A percentile compares a stretch with the other conserved stretches of the same genome.
phyloP scores from a whole-genome alignment of 1,140 invertebrate genomes.

The Zaprionus taronus region DNA sequence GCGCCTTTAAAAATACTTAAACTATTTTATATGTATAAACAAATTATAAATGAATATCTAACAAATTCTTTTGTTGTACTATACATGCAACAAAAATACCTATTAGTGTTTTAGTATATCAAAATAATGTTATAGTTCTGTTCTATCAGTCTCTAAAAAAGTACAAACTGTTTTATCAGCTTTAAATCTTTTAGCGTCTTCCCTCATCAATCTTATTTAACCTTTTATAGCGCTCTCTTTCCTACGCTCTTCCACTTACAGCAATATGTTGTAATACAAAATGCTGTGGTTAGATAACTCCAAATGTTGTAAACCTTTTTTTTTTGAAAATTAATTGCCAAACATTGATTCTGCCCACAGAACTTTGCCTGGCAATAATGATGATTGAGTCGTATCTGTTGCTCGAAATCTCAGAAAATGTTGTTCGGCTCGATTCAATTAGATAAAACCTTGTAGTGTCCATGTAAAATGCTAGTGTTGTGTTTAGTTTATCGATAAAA shows the following conservation, averaged over 20 bases:
- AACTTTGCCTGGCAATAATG: neutral
- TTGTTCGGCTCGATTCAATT: neutral
- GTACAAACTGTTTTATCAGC: neutral
- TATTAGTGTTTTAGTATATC: too few relatives aligned
- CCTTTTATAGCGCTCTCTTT: neutral
- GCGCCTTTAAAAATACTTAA: too few relatives aligned
- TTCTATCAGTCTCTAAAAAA: neutral
- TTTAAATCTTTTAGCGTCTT: neutral
- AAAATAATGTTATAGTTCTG: neutral
- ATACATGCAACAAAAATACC: too few relatives aligned
- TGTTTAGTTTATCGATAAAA: neutral
- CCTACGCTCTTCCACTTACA: neutral
- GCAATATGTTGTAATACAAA: slow-evolving; percentile 1
- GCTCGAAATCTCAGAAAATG: neutral
- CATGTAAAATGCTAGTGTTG: neutral
- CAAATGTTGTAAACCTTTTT: neutral
- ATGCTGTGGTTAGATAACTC: neutral
- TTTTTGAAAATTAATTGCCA: neutral
- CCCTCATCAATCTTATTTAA: neutral
- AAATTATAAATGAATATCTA: neutral
- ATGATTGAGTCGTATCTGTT: slow-evolving; percentile 2
- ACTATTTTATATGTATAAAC: too few relatives aligned
- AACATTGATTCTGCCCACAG: slow-evolving; percentile 4
- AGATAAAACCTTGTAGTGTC: neutral
- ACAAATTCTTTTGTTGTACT: neutral